These are phyloP conservation scores for Streptopelia turtur DNA, from an alignment of 2,797 vertebrate genomes.

Conservation along the genomic window DNA sequence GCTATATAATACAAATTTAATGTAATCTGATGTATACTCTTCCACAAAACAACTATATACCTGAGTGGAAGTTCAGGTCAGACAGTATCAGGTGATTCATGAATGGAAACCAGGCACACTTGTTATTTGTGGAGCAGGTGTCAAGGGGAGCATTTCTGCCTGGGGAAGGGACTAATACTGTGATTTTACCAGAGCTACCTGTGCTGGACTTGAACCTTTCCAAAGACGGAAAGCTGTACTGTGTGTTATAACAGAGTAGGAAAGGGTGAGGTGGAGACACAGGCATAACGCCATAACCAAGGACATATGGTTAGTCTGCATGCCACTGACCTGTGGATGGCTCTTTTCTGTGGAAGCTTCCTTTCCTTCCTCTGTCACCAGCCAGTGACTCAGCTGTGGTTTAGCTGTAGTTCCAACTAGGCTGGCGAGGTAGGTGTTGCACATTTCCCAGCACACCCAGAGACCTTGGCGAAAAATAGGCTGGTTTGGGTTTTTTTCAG, in stretches of 20 bases:
- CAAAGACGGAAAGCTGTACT: neutral
- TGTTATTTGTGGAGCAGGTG: neutral
- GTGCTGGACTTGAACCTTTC: neutral
- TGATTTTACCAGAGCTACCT: neutral
- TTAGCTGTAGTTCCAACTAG: neutral
- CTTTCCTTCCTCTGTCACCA: neutral
- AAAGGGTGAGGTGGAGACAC: neutral
- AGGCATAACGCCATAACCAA: rapidly evolving
- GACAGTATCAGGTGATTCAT: neutral
- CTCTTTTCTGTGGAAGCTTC: neutral
- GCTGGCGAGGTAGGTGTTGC: neutral
- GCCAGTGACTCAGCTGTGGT: neutral
- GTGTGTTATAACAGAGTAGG: neutral
- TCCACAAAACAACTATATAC: neutral
- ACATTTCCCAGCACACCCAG: neutral
- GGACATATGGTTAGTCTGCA: neutral
- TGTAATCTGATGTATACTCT: neutral
- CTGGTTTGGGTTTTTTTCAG: neutral
- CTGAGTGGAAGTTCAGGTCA: neutral
- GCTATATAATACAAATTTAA: neutral
- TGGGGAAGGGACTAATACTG: neutral
- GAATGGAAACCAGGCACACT: neutral
- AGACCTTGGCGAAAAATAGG: rapidly evolving
- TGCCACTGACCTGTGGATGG: neutral
- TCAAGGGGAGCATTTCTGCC: neutral